A percentile compares a stretch with the other conserved stretches of the same genome.
Conservation (phyloP, 2,797 vertebrate species). For the Aselliscus stoliczkanus region DNA sequence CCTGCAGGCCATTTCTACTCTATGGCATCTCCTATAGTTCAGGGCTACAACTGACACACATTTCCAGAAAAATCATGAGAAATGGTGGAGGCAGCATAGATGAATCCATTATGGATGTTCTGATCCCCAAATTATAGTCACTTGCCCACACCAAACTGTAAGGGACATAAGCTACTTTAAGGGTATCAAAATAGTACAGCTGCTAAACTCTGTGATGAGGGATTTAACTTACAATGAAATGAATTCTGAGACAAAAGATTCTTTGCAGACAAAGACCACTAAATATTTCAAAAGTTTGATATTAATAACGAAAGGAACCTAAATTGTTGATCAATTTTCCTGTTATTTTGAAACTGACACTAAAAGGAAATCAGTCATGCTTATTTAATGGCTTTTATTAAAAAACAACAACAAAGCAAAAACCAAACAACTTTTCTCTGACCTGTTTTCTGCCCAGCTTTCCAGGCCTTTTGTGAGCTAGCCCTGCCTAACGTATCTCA, state of each 20-base stretch:
- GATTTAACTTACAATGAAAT: neutral
- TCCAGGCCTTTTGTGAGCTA: neutral
- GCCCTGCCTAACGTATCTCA: neutral
- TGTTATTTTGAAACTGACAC: constrained; percentile 6
- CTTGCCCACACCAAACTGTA: neutral
- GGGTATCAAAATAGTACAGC: neutral
- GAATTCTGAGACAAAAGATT: neutral
- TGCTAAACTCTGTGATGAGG: neutral
- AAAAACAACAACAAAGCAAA: no score
- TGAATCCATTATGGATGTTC: neutral
- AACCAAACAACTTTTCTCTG: neutral
- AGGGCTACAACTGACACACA: neutral
- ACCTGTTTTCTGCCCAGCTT: neutral
- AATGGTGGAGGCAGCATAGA: neutral
- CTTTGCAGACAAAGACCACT: neutral
- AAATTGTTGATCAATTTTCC: neutral
- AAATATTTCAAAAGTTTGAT: constrained; percentile 19
- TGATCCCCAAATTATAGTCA: neutral
- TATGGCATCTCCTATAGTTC: neutral
- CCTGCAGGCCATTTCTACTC: neutral
- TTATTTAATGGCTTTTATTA: neutral
- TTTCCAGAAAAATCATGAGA: constrained; percentile 8
- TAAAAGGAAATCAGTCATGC: neutral
- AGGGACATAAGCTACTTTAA: neutral
- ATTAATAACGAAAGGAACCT: neutral